Base-by-base conservation (phyloP, 30 jellyfish, hydroid and myxozoan species). In the Catostylus mosaicus region DNA sequence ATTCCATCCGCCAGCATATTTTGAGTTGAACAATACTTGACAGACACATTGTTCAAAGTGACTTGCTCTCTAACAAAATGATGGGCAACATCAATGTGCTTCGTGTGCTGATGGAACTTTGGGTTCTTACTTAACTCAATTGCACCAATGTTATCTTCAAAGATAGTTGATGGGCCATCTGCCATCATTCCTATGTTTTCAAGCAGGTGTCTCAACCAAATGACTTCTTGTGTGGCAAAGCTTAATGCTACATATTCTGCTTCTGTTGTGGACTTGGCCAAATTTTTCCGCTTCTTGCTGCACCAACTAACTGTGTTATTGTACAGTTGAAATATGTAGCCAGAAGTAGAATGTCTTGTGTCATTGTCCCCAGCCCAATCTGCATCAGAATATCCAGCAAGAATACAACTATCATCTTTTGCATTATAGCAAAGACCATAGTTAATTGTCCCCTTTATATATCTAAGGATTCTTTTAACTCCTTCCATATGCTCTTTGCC, bases 11-110 rank as follows among this genome's bases (percentile, higher is more conserved):
- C 96, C 56, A 77, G 31, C 91, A 85, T 85, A 20, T 57, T 30
- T 35, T 85, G 94, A 61, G 75, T 85, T 36, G 77, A 50, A 54
- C 92, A 85, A 66, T 85, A 85, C 66, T 85, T 75, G 90, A 75
- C 56, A 34, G 34, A 31, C 27, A 76, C 11, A 18, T 61, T 36
- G 67, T 76, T 76, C 20, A 20, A 26, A 34, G 78, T 37, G 45
- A 82, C 87, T 43, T 82, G 77, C 35, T 82, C 77, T 27, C 89
- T 33, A 59, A 73, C 76, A 60, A 56, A 83, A 57, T 71, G 94
- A 83, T 83, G 62, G 36, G 48, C 68, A 52, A 69, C 61, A 36
- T 85, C 85, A 48, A 64, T 62, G 56, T 84, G 92, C 51, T 85
- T 85, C 18, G 92, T 69, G 33, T 88, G 64, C 7, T 62, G 67